Base-by-base conservation (phyloP, 2,113 vertebrate species). In the Carassius carassius region DNA sequence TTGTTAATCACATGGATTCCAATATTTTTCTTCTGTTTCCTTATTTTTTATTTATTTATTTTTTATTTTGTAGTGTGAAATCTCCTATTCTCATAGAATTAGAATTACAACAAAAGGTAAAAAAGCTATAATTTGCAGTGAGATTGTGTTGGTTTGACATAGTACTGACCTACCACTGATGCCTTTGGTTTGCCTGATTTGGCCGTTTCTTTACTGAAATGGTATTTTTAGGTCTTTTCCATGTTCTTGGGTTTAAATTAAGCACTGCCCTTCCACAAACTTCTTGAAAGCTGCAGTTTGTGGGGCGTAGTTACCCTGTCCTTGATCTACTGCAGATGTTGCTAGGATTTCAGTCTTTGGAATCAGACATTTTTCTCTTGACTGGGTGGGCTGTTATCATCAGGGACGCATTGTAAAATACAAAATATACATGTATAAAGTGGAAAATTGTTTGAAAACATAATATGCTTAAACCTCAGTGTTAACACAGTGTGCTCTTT, bases 261-360 rank as follows among this genome's bases (percentile, higher is more conserved):
- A 86, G 84, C 29, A 5, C 74, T 83, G 78, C 77, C 78, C 87
- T 85, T 82, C 84, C 58, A 83, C 82, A 90, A 85, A 88, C 78
- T 72, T 82, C 77, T 60, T 56, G 67, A 85, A 90, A 60, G 83
- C 88, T 87, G 81, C 78, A 86, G 81, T 90, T 89, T 89, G 81
- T 83, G 78, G 73, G 76, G 62, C 51, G 85, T 85, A 83, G 79
- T 86, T 65, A 62, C 19, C 73, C 67, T 88, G 58, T 78, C 86
- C 63, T 84, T 92, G 89, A 92, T 92, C 88, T 85, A 84, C 78
- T 87, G 87, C 90, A 91, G 85, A 91, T 91, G 90, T 84, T 82
- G 35, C 58, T n/a, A 86, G 78, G 21, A 49, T 88, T 92, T 91
- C 82, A 89, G 84, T 85, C 65, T 90, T 87, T 83, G 74, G 69